Conservation (phyloP, 2,113 vertebrate species). For the Cyprinodon variegatus region DNA sequence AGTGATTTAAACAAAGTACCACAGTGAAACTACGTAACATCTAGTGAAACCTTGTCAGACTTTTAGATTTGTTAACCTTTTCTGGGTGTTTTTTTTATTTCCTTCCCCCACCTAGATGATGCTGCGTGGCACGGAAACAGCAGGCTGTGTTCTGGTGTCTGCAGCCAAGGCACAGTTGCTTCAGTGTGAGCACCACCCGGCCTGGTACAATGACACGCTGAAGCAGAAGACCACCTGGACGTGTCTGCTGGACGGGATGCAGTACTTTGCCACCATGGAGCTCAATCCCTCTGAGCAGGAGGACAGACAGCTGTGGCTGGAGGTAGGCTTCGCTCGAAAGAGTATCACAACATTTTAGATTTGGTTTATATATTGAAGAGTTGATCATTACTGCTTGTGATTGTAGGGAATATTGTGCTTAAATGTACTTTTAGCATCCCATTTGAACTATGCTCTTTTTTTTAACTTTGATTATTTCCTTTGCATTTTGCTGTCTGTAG, state of each 20-base stretch:
- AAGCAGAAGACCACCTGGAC: constrained; percentile 99
- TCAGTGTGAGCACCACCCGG: constrained; percentile 94
- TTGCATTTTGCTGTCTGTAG: constrained; percentile 64
- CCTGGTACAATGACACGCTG: constrained; percentile 94
- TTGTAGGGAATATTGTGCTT: too few species aligned
- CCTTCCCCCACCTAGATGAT: constrained; percentile 85
- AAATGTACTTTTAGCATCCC: too few species aligned
- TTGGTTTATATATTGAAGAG: too few species aligned
- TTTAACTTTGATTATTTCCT: background rate
- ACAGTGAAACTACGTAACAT: too few species aligned
- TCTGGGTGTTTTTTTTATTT: too few species aligned
- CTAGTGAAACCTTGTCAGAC: too few species aligned
- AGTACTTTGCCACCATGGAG: constrained; percentile 98
- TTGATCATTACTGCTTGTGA: background rate
- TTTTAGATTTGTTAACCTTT: too few species aligned
- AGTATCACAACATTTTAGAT: background rate
- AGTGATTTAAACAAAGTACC: too few species aligned
- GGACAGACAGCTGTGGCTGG: constrained; percentile 93
- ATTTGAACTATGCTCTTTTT: too few species aligned
- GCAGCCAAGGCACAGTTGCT: constrained; percentile 95
- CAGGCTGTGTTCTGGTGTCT: constrained; percentile 94
- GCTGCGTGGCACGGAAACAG: constrained; percentile 93
- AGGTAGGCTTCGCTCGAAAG: constrained; percentile 71
- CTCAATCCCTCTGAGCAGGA: constrained; percentile 89
- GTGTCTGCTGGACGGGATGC: constrained; percentile 95